Evolutionary conservation across 2,888 invertebrate genomes (phyloP).

Genomic region (Syritta pipiens): DNA sequence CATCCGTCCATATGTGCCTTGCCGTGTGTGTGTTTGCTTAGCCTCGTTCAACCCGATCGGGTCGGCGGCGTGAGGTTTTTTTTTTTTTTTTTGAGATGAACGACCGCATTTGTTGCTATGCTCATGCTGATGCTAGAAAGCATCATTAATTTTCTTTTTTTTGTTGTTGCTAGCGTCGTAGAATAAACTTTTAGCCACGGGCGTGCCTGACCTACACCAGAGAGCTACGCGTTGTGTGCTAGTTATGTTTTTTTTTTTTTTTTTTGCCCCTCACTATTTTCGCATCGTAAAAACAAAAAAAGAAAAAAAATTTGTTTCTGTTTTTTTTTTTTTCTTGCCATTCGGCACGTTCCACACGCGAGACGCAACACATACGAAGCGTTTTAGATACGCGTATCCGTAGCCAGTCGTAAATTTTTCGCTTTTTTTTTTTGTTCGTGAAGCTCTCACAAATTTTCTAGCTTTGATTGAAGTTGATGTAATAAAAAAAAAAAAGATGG

Average conservation of each 20-base stretch:
- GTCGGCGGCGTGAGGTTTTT: conserved; percentile 8
- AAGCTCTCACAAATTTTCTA: conserved; percentile 11
- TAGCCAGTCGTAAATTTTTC: conserved; percentile 26
- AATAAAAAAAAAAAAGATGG: conserved; percentile 22
- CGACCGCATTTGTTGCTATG: conserved; percentile 47
- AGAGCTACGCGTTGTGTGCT: conserved; percentile 47
- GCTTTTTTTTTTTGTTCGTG: too few relatives aligned
- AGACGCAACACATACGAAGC: conserved; percentile 20
- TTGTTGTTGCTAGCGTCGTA: too few relatives aligned
- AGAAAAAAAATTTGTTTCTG: conserved; percentile 2
- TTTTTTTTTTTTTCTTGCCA: conserved; percentile 25
- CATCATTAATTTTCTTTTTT: conserved; percentile 34
- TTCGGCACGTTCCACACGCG: conserved; percentile 54
- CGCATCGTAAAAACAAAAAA: background rate
- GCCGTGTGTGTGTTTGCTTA: conserved; percentile 53
- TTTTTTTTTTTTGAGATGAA: conserved; percentile 55
- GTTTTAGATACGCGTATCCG: conserved; percentile 23
- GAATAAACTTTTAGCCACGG: too few relatives aligned
- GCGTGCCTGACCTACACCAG: conserved; percentile 66
- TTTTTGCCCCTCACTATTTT: conserved; percentile 35
- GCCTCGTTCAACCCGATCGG: conserved; percentile 37
- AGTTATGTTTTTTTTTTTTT: too few relatives aligned
- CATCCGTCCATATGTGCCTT: conserved; percentile 3
- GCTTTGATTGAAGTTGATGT: conserved; percentile 39
- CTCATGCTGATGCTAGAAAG: conserved; percentile 33